Conservation (phyloP, 2,113 vertebrate genomes). For the Daubentonia madagascariensis region DNA sequence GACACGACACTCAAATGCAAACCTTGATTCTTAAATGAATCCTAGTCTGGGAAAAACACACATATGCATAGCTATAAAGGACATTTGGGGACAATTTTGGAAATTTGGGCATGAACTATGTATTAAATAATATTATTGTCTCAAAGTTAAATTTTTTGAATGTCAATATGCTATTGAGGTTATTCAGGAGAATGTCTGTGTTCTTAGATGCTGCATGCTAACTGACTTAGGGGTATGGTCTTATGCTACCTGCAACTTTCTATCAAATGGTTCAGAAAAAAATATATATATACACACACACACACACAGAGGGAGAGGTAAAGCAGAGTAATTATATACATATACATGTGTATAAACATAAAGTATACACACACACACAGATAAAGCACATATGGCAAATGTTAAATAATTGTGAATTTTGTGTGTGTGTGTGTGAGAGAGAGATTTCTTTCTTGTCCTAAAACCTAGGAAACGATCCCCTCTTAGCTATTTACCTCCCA, state of each 20-base stretch:
- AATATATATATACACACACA: background rate
- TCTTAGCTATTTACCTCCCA: background rate
- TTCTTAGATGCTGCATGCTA: background rate
- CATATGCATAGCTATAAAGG: background rate
- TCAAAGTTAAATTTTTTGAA: background rate
- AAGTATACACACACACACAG: background rate
- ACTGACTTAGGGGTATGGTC: background rate
- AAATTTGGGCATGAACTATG: background rate
- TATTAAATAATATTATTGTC: background rate
- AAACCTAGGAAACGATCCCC: background rate
- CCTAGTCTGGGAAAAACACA: background rate
- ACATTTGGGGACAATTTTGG: background rate
- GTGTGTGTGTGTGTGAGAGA: background rate
- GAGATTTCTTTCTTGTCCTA: background rate
- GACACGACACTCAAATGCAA: background rate
- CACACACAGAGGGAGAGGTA: background rate
- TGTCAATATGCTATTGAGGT: background rate
- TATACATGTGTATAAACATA: background rate
- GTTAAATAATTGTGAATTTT: background rate
- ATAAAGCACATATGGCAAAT: background rate
- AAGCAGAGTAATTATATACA: background rate
- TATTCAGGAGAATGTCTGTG: background rate
- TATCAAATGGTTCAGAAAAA: background rate
- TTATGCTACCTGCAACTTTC: background rate
- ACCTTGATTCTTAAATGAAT: background rate